Conservation (phyloP, 2,888 invertebrate genomes). For the Cerastis leucographa region DNA sequence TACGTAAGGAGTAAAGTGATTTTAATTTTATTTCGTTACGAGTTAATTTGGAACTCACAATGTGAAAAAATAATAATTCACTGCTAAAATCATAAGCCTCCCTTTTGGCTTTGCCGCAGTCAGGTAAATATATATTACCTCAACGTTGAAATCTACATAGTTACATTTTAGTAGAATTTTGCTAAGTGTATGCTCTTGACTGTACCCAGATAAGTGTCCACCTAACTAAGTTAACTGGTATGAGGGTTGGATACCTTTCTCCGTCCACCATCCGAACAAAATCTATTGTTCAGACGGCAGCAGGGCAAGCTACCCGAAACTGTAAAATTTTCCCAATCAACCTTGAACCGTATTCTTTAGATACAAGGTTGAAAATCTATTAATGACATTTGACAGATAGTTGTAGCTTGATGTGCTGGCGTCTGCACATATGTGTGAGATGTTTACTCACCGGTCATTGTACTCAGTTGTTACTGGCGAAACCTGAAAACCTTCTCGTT, state of each 20-base stretch:
- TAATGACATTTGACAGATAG: no score
- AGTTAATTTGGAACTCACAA: not conserved
- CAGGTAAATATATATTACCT: not conserved
- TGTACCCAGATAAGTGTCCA: not conserved
- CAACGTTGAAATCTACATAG: not conserved
- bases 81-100: not conserved
- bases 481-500: constrained; percentile 32
- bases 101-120: not conserved
- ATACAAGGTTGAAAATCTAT: no score
- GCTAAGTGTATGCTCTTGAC: not conserved
- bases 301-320: no score
- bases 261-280: not conserved
- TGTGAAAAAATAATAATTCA: not conserved
- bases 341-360: no score
- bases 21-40: not conserved
- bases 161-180: not conserved
- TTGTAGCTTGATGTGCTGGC: no score
- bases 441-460: constrained; percentile 1
- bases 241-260: not conserved
- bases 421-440: not conserved
- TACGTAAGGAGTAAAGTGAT: not conserved
- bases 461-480: constrained; percentile 10
- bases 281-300: not conserved
- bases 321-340: no score
- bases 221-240: constrained; percentile 1